These are phyloP conservation scores for Carduelis carduelis DNA, from an alignment of 2,797 vertebrate species.

Conservation along the genomic window DNA sequence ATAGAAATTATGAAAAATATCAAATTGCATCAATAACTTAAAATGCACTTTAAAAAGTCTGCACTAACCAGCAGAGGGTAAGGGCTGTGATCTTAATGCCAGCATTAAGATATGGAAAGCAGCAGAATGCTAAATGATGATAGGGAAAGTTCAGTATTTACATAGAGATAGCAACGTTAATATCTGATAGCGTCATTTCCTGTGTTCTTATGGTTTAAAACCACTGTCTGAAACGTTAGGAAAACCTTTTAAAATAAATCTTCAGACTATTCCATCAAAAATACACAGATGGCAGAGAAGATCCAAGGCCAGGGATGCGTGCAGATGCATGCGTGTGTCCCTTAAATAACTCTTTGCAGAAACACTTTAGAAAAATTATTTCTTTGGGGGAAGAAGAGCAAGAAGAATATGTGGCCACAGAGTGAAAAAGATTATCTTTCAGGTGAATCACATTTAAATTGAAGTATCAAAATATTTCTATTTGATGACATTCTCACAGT, in stretches of 20 bases:
- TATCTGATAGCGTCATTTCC: constrained; percentile 56
- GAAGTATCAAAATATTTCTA: constrained; percentile 44
- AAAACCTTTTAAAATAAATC: constrained; percentile 65
- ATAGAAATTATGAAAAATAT: constrained; percentile 80
- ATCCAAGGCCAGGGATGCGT: constrained; percentile 15
- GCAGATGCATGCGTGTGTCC: not conserved
- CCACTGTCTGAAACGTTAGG: constrained; percentile 53
- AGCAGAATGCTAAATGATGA: constrained; percentile 67
- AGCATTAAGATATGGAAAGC: constrained; percentile 87
- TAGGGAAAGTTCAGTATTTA: constrained; percentile 70
- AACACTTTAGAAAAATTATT: constrained; percentile 51
- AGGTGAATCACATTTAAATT: constrained; percentile 22
- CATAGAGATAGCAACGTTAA: constrained; percentile 59
- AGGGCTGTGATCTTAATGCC: constrained; percentile 87
- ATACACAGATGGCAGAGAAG: constrained; percentile 63
- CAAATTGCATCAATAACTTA: constrained; percentile 91
- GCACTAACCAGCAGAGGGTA: constrained; percentile 70
- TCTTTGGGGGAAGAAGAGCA: constrained; percentile 54
- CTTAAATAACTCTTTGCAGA: constrained; percentile 66
- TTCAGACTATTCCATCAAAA: constrained; percentile 61
- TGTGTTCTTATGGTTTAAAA: constrained; percentile 63
- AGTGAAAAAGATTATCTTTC: not conserved
- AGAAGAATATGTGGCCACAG: not conserved
- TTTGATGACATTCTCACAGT: constrained; percentile 31
- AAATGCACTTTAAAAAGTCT: constrained; percentile 78